Percentiles rank a stretch among this genome's conserved stretches.
phyloP scores from a whole-genome alignment of 2,888 invertebrate genomes.

The Dolomedes plantarius region DNA sequence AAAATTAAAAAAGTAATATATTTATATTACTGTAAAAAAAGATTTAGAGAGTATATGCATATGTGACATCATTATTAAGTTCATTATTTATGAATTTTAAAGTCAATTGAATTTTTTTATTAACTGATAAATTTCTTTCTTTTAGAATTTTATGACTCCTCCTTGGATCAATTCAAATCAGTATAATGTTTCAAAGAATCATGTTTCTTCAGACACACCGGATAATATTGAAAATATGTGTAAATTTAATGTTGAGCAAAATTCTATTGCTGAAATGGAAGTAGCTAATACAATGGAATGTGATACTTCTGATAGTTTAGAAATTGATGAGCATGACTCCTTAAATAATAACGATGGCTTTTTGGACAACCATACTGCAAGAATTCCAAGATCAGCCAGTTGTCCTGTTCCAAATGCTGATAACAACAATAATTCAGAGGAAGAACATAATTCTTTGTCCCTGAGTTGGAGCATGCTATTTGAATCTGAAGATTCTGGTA shows the following conservation, averaged over 20 bases:
- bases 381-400: conserved; percentile 49
- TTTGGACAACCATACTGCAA: conserved; percentile 1
- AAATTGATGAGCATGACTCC: conserved; percentile 12
- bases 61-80: too few species aligned
- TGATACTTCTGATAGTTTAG: conserved; percentile 9
- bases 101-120: too few species aligned
- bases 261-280: conserved; percentile 54
- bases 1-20: too few species aligned
- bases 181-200: neutral
- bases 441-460: conserved; percentile 38
- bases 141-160: neutral
- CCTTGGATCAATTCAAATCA: neutral
- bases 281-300: conserved; percentile 47
- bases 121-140: neutral
- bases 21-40: too few species aligned
- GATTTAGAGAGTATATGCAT: too few species aligned
- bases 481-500: conserved; percentile 59
- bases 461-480: conserved; percentile 66
- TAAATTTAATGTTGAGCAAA: conserved; percentile 12
- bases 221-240: neutral
- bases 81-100: too few species aligned
- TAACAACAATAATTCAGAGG: conserved; percentile 19
- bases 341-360: neutral
- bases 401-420: conserved; percentile 52
- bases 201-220: neutral